phyloP scores from a whole-genome alignment of 2,797 vertebrate genomes.

The Podarcis siculus region DNA sequence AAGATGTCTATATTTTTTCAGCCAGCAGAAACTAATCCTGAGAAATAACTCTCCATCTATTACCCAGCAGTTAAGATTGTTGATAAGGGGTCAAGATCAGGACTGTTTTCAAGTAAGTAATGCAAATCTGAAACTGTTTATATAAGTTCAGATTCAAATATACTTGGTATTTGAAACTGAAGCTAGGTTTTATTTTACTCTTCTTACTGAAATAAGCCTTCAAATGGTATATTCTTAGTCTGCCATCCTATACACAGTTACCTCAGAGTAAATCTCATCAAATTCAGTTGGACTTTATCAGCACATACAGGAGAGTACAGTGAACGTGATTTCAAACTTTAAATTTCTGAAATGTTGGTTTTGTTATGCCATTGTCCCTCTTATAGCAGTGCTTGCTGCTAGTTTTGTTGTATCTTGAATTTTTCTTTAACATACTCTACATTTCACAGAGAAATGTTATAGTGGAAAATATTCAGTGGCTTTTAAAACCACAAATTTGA shows the following conservation, averaged over 20 bases:
- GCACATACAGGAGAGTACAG: background rate
- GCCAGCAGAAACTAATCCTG: slow-evolving; percentile 92
- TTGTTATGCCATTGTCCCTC: background rate
- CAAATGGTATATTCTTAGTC: background rate
- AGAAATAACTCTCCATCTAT: slow-evolving; percentile 86
- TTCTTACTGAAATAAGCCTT: background rate
- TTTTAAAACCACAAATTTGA: background rate
- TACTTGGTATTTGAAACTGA: background rate
- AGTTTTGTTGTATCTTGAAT: background rate
- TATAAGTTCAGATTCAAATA: background rate
- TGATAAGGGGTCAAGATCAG: slow-evolving; percentile 95
- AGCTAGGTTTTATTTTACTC: background rate
- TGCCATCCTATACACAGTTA: background rate
- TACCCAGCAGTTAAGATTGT: slow-evolving; percentile 87
- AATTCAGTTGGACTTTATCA: background rate
- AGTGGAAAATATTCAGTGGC: background rate
- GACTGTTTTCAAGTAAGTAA: slow-evolving; percentile 93
- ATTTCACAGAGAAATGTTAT: background rate
- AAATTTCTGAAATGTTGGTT: background rate
- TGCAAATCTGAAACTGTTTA: slow-evolving; percentile 10
- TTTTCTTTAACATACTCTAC: background rate
- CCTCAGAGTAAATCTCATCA: background rate
- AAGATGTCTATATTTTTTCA: slow-evolving; percentile 66
- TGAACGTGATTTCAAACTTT: background rate
- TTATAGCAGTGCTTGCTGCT: background rate